A percentile compares a stretch with the other conserved stretches of the same genome.
These are phyloP conservation scores for Nycticebus coucang DNA, from an alignment of 2,113 vertebrate species.

Conservation along the genomic window DNA sequence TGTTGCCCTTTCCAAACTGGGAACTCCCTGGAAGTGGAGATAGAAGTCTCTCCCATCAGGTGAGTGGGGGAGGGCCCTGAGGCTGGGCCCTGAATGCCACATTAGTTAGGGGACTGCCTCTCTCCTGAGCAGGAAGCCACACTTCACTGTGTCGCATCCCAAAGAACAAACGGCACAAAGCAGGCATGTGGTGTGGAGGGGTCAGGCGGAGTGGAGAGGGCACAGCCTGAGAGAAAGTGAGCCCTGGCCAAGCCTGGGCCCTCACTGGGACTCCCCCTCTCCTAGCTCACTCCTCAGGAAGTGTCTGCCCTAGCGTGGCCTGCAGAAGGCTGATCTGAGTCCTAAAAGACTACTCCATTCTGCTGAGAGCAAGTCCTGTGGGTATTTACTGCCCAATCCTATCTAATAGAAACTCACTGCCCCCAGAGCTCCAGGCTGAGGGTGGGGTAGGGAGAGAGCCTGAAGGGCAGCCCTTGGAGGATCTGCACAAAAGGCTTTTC, in stretches of 20 bases:
- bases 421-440: neutral
- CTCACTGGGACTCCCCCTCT: neutral
- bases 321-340: neutral
- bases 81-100: neutral
- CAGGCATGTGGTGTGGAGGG: neutral
- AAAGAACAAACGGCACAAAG: neutral
- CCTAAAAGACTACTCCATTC: neutral
- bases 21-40: neutral
- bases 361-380: neutral
- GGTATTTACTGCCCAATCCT: conserved; percentile 74
- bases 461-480: conserved; percentile 78
- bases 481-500: conserved; percentile 87
- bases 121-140: neutral
- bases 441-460: conserved; percentile 46
- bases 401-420: conserved; percentile 9
- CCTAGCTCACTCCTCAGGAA: neutral
- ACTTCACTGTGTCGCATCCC: no score
- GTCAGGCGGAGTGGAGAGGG: neutral
- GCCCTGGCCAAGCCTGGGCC: neutral
- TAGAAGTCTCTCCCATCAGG: neutral
- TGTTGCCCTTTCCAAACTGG: neutral
- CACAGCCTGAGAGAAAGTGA: neutral
- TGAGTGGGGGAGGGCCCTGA: neutral
- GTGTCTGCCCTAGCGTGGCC: neutral
- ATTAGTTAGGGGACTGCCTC: neutral